A percentile compares a stretch with the other conserved stretches of the same genome.
phyloP scores from a whole-genome alignment of 1,140 invertebrate species.

The Eumaeus atala region DNA sequence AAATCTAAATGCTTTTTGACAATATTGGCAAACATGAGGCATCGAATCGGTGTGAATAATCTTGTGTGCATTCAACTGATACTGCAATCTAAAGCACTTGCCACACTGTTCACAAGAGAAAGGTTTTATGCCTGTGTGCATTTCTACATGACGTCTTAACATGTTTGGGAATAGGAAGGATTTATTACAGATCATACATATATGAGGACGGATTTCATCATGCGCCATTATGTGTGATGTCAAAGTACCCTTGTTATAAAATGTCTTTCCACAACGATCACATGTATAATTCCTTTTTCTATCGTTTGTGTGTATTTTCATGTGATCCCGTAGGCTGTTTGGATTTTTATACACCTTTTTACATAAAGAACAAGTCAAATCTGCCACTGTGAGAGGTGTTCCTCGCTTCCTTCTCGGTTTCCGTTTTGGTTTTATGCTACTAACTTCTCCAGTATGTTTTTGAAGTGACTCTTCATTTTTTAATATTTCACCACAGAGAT shows the following conservation, averaged over 20 bases:
- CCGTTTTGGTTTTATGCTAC: constrained; percentile 28
- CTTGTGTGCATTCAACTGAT: constrained; percentile 48
- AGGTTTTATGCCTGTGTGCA: constrained; percentile 82
- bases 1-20: constrained; percentile 82
- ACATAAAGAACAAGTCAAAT: constrained; percentile 47
- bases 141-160: constrained; percentile 74
- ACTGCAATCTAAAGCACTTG: constrained; percentile 78
- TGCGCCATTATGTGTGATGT: constrained; percentile 77
- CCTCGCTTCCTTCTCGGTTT: constrained; percentile 37
- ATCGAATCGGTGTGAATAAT: constrained; percentile 89
- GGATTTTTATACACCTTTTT: constrained; percentile 50
- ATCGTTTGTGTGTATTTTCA: constrained; percentile 47
- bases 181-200: constrained; percentile 83
- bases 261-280: constrained; percentile 59
- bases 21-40: constrained; percentile 84
- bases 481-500: constrained; percentile 39
- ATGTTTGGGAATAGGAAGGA: constrained; percentile 57
- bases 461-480: constrained; percentile 35
- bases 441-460: constrained; percentile 38
- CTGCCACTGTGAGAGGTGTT: constrained; percentile 35
- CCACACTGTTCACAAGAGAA: constrained; percentile 85
- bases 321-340: constrained; percentile 43
- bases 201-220: constrained; percentile 82
- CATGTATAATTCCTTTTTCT: constrained; percentile 51
- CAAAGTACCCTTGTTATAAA: constrained; percentile 49